Evolutionary conservation across 1,140 invertebrate species (phyloP), one percentile per base, ranked within the genome.

Genomic region (Octopus sinensis): DNA sequence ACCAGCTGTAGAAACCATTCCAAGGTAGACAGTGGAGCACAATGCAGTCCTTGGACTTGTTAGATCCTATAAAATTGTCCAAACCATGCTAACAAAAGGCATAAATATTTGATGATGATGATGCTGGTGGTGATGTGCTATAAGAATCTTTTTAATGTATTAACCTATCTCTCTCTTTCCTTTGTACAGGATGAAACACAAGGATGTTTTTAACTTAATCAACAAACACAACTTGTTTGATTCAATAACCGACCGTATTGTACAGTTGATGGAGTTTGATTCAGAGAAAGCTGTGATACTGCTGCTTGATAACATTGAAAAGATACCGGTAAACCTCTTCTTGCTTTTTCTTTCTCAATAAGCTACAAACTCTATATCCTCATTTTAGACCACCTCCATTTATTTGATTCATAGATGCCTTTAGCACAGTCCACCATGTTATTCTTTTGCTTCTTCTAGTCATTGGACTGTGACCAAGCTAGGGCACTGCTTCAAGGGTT

Each of bases 181-280:
- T 76, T 68, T 62, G 81, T 89, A 54, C 82, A 95, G 93, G 87
- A 91, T 98, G 54, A 93, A 95, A 86, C 95, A 93, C 83, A 94
- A 94, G 88, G 95, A 96, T 87, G 96, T 97, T 4, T 98, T 98
- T 90, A 92, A 93, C 81, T 90, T 98, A n/a, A 97, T 98, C 81
- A 93, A 94, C 82, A 94, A 94, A 85, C 94, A 97, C 89, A 93
- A 95, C 81, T 92, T 97, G 82, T 96, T 96, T 88, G 91, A 93
- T 87, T 93, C 94, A 4, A 94, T 98, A 86, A 94, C 95, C 86
- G 94, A 97, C 87, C 95, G 96, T 92, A 95, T 99, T 76, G 85
- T 90, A 2, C 83, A 95, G 82, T 91, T 99, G 56, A 97, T 99
- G 95, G 93, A 95, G 84, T 92, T 99, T 68, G 96, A 99, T 91